Base-by-base conservation (phyloP, 1,140 invertebrate species). In the Nebria ingens region DNA sequence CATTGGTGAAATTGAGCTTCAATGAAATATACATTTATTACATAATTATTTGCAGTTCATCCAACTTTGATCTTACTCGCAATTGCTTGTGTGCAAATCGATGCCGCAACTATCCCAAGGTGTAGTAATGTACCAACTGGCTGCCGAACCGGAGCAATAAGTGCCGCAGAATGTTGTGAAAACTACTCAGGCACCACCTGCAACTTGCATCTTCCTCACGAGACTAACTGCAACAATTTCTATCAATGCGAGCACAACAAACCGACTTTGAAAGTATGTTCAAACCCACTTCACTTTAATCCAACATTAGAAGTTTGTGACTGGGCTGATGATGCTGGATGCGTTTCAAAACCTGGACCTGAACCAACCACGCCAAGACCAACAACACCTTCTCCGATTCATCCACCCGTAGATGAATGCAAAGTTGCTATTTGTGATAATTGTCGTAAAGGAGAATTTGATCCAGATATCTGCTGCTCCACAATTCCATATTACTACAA, bases 401-500 rank as follows among this genome's bases (percentile, higher is more conserved):
- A 4, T 6, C 25, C 25, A 29, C 25, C 25, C 4, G 40, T 3
- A 12, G 17, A 1, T 6, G 2, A 12, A 40, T 53, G 13, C 34
- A 17, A n/a, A 20, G 21, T 1, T n/a, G 15, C 11, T 17, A 11
- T 34, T 17, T 51, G 15, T 19, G 45, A 1, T 68, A 62, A 53
- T 38, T 65, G 3, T 51, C 60, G 9, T 64, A 67, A 65, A 1
- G 56, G 40, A 11, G 59, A 66, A 56, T 68, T 67, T 12, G 59
- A 57, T 4, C 65, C 66, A 55, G 68, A 68, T 19, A 67, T 68
- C 12, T 20, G 59, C 4, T 68, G 67, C 12, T 61, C 4, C 4
- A 13, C 4, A 6, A 13, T 69, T 69, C 19, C 64, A 69, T 56
- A 52, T 63, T 0, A 34, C 22, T 2, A 61, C 61, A 2, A 51